phyloP scores from a whole-genome alignment of 1,140 invertebrate genomes.

The Vanessa tameamea region DNA sequence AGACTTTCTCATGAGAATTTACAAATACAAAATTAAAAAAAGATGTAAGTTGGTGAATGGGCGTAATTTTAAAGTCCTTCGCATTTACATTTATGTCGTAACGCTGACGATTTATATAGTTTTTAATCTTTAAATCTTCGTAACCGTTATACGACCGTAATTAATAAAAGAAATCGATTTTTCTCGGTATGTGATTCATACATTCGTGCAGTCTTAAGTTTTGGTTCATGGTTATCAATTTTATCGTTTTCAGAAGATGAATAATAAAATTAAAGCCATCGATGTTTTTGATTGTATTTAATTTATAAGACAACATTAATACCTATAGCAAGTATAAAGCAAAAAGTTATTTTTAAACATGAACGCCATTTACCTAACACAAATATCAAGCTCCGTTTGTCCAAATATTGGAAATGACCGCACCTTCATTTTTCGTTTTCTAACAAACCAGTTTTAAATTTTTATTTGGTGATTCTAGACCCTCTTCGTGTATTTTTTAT shows the following conservation, averaged over 20 bases:
- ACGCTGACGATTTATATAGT: neutral
- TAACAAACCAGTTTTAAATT: neutral
- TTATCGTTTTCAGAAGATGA: conserved; percentile 4
- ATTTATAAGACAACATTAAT: no score
- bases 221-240: conserved; percentile 4
- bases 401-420: neutral
- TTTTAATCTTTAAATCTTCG: conserved; percentile 22
- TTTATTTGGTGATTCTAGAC: neutral
- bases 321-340: no score
- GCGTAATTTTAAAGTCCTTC: neutral
- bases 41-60: neutral
- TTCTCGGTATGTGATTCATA: conserved; percentile 21
- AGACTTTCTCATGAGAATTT: no score
- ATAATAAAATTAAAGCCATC: neutral
- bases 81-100: conserved; percentile 7
- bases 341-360: neutral
- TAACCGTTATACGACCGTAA: conserved; percentile 16
- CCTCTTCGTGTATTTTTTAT: neutral
- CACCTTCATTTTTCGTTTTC: neutral
- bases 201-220: neutral
- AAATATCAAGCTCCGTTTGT: neutral
- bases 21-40: neutral
- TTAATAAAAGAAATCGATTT: conserved; percentile 23
- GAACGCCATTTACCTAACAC: neutral
- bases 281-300: neutral